A percentile compares a stretch with the other conserved stretches of the same genome.
Evolutionary conservation across 1,140 invertebrate genomes (phyloP).

Genomic region (Drosophila prosaltans): DNA sequence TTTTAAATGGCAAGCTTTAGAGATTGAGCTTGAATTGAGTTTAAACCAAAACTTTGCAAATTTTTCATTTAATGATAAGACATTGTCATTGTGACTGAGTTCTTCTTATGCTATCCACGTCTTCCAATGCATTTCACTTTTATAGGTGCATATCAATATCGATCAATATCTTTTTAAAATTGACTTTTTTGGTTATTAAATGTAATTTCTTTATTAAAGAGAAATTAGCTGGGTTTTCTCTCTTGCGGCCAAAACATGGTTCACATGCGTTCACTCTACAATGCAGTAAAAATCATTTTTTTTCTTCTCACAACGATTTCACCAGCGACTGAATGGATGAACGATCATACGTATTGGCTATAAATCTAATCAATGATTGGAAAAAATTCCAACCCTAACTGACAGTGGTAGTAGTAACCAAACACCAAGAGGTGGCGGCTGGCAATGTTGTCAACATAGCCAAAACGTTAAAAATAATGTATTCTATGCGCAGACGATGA

Average conservation of each 20-base stretch:
- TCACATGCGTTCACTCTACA: not conserved
- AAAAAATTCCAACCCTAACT: constrained; percentile 66
- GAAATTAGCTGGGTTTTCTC: no score
- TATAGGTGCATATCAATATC: no score
- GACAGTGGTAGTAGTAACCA: constrained; percentile 26
- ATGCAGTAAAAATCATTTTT: constrained; percentile 1
- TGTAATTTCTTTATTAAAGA: no score
- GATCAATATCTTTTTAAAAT: no score
- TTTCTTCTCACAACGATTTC: not conserved
- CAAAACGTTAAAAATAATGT: constrained; percentile 57
- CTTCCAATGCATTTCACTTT: no score
- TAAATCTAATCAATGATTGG: constrained; percentile 59
- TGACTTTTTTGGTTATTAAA: no score
- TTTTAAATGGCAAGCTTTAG: no score
- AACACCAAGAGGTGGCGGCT: constrained; percentile 41
- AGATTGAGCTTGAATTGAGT: no score
- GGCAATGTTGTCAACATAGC: constrained; percentile 59
- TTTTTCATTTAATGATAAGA: no score
- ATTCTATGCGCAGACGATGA: constrained; percentile 63
- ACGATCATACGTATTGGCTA: constrained; percentile 32
- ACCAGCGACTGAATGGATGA: not conserved
- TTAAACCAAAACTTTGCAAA: no score
- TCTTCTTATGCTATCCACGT: no score
- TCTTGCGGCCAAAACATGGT: not conserved
- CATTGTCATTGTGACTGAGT: no score